phyloP scores from a whole-genome alignment of 1,140 invertebrate genomes.

The Heliconius hermathena region DNA sequence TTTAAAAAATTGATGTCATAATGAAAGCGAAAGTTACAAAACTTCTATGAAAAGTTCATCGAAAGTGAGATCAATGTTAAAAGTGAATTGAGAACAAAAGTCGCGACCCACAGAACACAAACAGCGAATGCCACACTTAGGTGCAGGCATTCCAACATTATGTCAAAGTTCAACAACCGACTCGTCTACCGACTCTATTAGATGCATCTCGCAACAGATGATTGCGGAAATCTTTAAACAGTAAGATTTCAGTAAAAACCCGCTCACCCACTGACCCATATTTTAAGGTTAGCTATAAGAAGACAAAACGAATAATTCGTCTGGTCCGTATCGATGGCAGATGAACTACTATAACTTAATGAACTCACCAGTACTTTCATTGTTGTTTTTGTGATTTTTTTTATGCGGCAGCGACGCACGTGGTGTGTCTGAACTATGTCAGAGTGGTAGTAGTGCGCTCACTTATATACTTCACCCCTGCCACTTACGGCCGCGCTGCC shows the following conservation, averaged over 20 bases:
- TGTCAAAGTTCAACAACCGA: conserved; percentile 71
- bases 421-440: conserved; percentile 74
- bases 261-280: conserved; percentile 39
- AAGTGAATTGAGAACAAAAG: conserved; percentile 28
- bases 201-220: conserved; percentile 58
- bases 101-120: conserved; percentile 17
- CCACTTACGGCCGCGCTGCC: conserved; percentile 66
- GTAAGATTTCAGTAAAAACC: conserved; percentile 38
- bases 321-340: conserved; percentile 22
- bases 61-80: conserved; percentile 21
- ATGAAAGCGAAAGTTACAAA: conserved; percentile 8
- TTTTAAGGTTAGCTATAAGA: conserved; percentile 27
- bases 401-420: conserved; percentile 64
- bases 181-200: conserved; percentile 62
- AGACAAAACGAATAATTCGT: conserved; percentile 10
- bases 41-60: conserved; percentile 11
- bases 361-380: conserved; percentile 78
- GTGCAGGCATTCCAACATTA: conserved; percentile 60
- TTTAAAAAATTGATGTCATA: not conserved
- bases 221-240: conserved; percentile 54
- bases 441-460: conserved; percentile 71
- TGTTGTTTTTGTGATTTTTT: conserved; percentile 62
- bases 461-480: conserved; percentile 80
- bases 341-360: conserved; percentile 45
- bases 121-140: conserved; percentile 45